phyloP scores from a whole-genome alignment of 1,140 invertebrate species.

The Drosophila simulans region DNA sequence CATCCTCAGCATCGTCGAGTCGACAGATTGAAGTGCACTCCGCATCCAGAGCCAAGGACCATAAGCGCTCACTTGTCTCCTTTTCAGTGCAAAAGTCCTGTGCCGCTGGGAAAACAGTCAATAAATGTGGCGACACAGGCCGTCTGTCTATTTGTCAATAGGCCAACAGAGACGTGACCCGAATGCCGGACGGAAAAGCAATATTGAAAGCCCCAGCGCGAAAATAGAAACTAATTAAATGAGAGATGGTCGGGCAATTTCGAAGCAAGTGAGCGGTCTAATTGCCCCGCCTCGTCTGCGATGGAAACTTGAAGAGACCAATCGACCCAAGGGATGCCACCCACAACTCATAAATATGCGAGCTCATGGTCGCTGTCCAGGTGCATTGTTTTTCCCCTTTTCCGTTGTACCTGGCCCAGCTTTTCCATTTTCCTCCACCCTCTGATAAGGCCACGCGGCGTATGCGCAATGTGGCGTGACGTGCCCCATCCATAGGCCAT shows the following conservation, averaged over 20 bases:
- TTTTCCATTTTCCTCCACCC: not conserved
- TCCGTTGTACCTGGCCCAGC: not conserved
- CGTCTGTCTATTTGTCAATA: constrained; percentile 64
- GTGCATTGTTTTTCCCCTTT: constrained; percentile 26
- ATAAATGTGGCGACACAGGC: constrained; percentile 56
- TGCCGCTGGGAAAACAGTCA: constrained; percentile 51
- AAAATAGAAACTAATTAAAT: constrained; percentile 69
- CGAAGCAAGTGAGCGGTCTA: constrained; percentile 27
- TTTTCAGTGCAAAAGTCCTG: not conserved
- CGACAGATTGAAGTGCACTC: constrained; percentile 40
- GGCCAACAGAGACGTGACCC: constrained; percentile 57
- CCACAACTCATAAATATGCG: constrained; percentile 70
- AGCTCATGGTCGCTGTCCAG: constrained; percentile 43
- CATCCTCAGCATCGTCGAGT: constrained; percentile 24
- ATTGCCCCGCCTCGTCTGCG: not conserved
- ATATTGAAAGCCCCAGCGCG: constrained; percentile 5
- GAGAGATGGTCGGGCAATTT: constrained; percentile 42
- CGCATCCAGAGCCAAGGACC: constrained; percentile 3
- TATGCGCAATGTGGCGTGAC: constrained; percentile 56
- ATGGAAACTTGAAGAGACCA: constrained; percentile 31
- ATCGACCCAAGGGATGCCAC: constrained; percentile 28
- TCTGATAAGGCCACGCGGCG: constrained; percentile 49
- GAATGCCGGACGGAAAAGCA: constrained; percentile 25
- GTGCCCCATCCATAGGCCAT: constrained; percentile 32
- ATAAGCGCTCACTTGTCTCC: constrained; percentile 28